Evolutionary conservation across 1,140 invertebrate species (phyloP).

Genomic region (Maconellicoccus hirsutus): DNA sequence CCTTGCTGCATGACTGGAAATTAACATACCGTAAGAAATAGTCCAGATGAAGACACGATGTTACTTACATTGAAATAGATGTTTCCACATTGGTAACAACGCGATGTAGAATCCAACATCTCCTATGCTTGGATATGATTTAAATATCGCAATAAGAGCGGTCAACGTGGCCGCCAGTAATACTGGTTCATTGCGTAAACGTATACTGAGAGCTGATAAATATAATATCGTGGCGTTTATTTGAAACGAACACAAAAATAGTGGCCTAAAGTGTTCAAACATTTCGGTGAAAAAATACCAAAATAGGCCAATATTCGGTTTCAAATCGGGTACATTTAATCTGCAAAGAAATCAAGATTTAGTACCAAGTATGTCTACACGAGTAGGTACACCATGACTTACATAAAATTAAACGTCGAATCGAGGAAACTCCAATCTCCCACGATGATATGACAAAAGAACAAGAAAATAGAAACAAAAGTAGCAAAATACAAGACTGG

Average conservation of each 20-base stretch:
- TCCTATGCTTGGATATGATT: slow-evolving; percentile 91
- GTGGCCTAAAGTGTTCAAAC: slow-evolving; percentile 94
- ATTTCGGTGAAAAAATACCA: slow-evolving; percentile 99
- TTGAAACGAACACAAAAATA: slow-evolving; percentile 95
- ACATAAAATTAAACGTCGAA: slow-evolving; percentile 76
- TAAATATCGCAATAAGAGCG: slow-evolving; percentile 79
- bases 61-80: slow-evolving; percentile 74
- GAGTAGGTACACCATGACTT: slow-evolving; percentile 35
- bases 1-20: slow-evolving; percentile 74
- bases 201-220: slow-evolving; percentile 73
- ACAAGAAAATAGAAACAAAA: slow-evolving; percentile 25
- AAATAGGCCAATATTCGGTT: slow-evolving; percentile 94
- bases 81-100: slow-evolving; percentile 80
- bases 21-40: not conserved
- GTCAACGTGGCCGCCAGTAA: slow-evolving; percentile 74
- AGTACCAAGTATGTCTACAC: not conserved
- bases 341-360: slow-evolving; percentile 38
- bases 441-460: slow-evolving; percentile 12
- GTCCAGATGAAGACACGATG: not conserved
- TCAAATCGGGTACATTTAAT: slow-evolving; percentile 78
- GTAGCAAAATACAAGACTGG: slow-evolving; percentile 32
- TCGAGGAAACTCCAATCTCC: slow-evolving; percentile 59
- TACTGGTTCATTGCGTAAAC: slow-evolving; percentile 74
- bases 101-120: slow-evolving; percentile 88
- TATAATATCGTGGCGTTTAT: slow-evolving; percentile 87